Percentiles rank a stretch among this genome's conserved stretches.
These are phyloP conservation scores for Cinclus mexicanus DNA, from an alignment of 2,113 vertebrate species.

Conservation along the genomic window DNA sequence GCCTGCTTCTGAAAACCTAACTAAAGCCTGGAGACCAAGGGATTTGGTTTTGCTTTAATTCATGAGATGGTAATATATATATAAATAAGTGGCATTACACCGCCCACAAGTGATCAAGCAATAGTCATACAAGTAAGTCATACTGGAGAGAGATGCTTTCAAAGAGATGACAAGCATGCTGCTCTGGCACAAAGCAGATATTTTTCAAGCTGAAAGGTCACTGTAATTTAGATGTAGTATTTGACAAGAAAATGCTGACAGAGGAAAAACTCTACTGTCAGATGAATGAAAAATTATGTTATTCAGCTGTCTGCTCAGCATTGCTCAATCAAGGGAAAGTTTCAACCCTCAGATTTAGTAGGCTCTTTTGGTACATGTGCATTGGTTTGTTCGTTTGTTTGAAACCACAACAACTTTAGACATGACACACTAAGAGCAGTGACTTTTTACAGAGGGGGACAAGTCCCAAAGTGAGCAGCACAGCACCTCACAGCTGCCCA, in stretches of 20 bases:
- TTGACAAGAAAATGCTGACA: slow-evolving; percentile 13
- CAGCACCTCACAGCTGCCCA: not conserved
- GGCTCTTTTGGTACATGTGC: not conserved
- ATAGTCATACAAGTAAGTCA: not conserved
- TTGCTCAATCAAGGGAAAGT: not conserved
- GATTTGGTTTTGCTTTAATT: not conserved
- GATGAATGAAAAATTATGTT: slow-evolving; percentile 15
- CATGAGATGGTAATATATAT: not conserved
- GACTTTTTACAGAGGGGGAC: not conserved
- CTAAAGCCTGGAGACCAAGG: not conserved
- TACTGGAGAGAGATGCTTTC: not conserved
- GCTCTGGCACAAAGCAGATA: not conserved
- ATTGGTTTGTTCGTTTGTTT: not conserved
- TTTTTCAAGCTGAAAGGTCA: not conserved
- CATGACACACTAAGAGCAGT: not conserved
- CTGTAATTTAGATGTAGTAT: not conserved
- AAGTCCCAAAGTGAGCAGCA: not conserved
- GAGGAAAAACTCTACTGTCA: not conserved
- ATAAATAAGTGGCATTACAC: not conserved
- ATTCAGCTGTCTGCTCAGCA: not conserved
- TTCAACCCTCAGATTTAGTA: not conserved
- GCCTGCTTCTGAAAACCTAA: not conserved
- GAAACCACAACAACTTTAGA: not conserved
- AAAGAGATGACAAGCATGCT: not conserved
- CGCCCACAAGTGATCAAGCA: not conserved